Evolutionary conservation across 1,140 invertebrate species (phyloP).

Genomic region (Euwallacea similis): DNA sequence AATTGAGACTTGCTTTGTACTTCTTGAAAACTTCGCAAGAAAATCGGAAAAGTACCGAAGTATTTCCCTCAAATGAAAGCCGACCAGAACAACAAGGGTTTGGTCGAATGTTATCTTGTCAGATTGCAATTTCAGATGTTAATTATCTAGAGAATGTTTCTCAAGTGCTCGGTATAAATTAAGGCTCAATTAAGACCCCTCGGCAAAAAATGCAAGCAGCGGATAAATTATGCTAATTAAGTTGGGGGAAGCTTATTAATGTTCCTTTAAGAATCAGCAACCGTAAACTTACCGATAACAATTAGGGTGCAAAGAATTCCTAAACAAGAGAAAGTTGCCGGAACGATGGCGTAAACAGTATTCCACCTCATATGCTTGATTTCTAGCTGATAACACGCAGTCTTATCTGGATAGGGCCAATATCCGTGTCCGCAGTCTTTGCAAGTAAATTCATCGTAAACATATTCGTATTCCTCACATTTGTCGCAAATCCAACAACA

Average conservation of each 20-base stretch:
- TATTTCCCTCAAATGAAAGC: too few species aligned
- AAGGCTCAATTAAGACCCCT: too few species aligned
- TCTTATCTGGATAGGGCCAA: conserved; percentile 64
- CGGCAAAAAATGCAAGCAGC: too few species aligned
- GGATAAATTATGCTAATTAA: too few species aligned
- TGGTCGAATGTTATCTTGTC: too few species aligned
- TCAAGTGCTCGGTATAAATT: too few species aligned
- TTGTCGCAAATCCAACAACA: conserved; percentile 79
- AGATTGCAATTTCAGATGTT: too few species aligned
- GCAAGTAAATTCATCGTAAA: conserved; percentile 70
- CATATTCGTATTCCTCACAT: conserved; percentile 67
- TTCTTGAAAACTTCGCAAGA: not conserved
- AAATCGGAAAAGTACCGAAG: too few species aligned
- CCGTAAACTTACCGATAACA: conserved; percentile 54
- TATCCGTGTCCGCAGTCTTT: conserved; percentile 64
- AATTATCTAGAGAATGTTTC: too few species aligned
- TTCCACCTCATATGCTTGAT: conserved; percentile 59
- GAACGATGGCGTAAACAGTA: conserved; percentile 68
- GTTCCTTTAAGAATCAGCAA: too few species aligned
- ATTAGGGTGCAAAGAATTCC: conserved; percentile 69
- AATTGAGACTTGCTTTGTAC: not conserved
- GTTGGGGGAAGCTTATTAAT: too few species aligned
- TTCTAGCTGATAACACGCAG: conserved; percentile 58
- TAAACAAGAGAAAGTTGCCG: conserved; percentile 64
- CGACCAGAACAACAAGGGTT: too few species aligned